Base-by-base conservation (phyloP, 1,140 invertebrate genomes). In the Drosophila tristis region DNA sequence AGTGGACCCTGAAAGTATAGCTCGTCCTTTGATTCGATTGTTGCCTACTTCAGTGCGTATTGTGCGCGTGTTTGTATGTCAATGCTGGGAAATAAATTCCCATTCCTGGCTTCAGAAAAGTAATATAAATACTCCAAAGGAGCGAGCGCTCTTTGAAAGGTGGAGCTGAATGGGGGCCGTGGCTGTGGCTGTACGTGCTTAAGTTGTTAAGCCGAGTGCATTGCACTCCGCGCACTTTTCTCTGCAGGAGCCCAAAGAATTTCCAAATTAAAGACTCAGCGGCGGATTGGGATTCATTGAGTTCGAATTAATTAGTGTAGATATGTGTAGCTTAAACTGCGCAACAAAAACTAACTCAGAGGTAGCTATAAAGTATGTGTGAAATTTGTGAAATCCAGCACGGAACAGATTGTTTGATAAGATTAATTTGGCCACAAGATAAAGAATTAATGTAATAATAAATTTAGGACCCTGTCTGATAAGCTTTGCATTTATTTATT, bases 1-100 rank as follows among this genome's bases (percentile, higher is more conserved):
- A 20, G 5, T 4, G n/a, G 29, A 6, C 8, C 25, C n/a, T n/a
- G 9, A 60, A 55, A 67, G 43, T 8, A 49, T 31, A 44, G 31
- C 55, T 59, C 26, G 73, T 67, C 62, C 56, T 75, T 62, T 48
- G 26, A 63, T 43, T 39, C 47, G 64, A 47, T 53, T 31, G 77
- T 75, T 87, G 82, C 78, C 74, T 75, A 72, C 78, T 87, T 87
- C 74, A 70, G 60, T 56, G 75, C 57, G 63, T 56, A 59, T 5
- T 23, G 63, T 71, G 74, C 74, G 75, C 82, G 77, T 76, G 55
- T 86, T 87, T 87, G 67, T 87, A 74, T 87, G 84, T 87, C 84
- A 87, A 79, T 84, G 84, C 75, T 89, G 82, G 63, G 66, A 78
- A 65, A 59, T 80, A 86, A 86, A 80, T 80, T 59, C 44, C 66